A percentile compares a stretch with the other conserved stretches of the same genome.
Conservation (phyloP, 2,888 invertebrate species). For the Trachelus iudaicus region DNA sequence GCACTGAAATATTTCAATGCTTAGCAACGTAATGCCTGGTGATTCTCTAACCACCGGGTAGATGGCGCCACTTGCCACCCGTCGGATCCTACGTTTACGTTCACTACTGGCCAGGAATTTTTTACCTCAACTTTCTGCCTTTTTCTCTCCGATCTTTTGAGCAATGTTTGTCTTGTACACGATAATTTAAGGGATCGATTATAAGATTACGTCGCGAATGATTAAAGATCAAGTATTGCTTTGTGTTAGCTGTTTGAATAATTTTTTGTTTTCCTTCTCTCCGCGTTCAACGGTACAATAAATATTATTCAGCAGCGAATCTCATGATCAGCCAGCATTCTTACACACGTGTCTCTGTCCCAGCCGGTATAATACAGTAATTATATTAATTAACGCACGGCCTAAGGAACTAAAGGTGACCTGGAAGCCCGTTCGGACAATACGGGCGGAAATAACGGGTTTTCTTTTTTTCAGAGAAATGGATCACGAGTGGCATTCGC, state of each 20-base stretch:
- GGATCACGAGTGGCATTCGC: not conserved
- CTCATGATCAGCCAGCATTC: not conserved
- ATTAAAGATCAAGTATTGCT: too few species aligned
- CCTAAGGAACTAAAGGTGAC: not conserved
- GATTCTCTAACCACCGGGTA: slow-evolving; percentile 28
- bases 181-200: too few species aligned
- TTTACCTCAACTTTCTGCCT: not conserved
- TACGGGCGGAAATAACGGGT: slow-evolving; percentile 2
- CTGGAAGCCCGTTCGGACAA: not conserved
- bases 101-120: not conserved
- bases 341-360: not conserved
- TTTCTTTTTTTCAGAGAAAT: not conserved
- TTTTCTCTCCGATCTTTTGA: too few species aligned
- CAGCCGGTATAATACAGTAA: not conserved
- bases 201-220: too few species aligned
- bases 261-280: not conserved
- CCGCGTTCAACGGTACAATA: not conserved
- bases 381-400: not conserved
- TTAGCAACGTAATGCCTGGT: slow-evolving; percentile 20
- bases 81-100: slow-evolving; percentile 44
- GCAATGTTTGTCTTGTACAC: too few species aligned
- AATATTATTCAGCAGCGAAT: not conserved
- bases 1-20: slow-evolving; percentile 24
- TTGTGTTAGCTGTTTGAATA: too few species aligned
- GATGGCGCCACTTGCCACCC: slow-evolving; percentile 54